Conservation (phyloP, 1,140 invertebrate genomes). For the Cyclargus thomasi region DNA sequence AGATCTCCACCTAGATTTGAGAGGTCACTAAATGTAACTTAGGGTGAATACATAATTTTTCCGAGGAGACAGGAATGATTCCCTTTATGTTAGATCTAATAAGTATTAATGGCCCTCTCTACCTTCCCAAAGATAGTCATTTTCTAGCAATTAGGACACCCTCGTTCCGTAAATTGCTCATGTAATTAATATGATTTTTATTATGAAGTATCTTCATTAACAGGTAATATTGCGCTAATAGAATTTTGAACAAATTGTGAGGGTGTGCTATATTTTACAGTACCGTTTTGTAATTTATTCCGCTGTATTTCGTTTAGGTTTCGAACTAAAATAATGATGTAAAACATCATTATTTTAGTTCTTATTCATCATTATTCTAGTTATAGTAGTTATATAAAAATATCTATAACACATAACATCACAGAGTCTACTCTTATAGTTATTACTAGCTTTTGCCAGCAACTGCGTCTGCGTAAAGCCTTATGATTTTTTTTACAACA, state of each 20-base stretch:
- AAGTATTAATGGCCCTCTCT: constrained; percentile 55
- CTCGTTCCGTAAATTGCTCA: constrained; percentile 52
- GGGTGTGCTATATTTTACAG: too few relatives aligned
- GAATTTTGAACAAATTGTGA: not conserved
- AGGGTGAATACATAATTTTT: constrained; percentile 59
- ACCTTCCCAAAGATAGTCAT: constrained; percentile 54
- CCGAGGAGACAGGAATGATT: constrained; percentile 48
- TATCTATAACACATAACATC: too few relatives aligned
- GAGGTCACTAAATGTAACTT: constrained; percentile 39
- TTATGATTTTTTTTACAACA: too few relatives aligned
- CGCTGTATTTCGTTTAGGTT: too few relatives aligned
- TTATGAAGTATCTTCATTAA: constrained; percentile 27
- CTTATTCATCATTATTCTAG: too few relatives aligned
- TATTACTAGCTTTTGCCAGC: too few relatives aligned
- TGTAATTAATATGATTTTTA: constrained; percentile 53
- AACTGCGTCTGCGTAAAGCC: too few relatives aligned
- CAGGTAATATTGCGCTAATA: not conserved
- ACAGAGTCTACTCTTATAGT: too few relatives aligned
- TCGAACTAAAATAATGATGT: too few relatives aligned
- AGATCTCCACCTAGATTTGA: constrained; percentile 27
- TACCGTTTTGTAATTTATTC: too few relatives aligned
- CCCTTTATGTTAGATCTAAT: constrained; percentile 59
- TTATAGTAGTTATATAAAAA: too few relatives aligned
- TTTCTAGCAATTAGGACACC: constrained; percentile 55
- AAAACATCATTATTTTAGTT: too few relatives aligned